Evolutionary conservation across 1,140 invertebrate species (phyloP).

Genomic region (Planococcus citri): DNA sequence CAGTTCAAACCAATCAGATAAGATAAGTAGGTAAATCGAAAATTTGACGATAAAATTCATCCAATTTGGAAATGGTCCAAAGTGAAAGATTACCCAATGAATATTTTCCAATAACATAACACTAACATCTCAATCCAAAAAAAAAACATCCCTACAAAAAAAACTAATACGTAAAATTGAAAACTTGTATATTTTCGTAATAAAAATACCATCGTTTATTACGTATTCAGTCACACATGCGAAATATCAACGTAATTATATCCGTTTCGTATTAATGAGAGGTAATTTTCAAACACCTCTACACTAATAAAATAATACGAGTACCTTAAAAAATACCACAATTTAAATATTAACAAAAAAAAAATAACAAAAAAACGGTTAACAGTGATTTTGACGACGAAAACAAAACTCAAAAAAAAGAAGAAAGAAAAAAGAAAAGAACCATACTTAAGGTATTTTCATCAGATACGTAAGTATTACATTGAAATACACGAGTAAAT

Average conservation of each 20-base stretch:
- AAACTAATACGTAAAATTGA: neutral
- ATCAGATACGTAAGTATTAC: no score
- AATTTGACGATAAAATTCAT: no score
- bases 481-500: no score
- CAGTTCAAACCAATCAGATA: no score
- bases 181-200: conserved; percentile 8
- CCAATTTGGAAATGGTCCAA: no score
- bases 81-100: no score
- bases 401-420: neutral
- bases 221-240: neutral
- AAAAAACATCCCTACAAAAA: neutral
- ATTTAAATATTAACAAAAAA: neutral
- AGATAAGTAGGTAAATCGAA: no score
- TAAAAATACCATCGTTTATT: neutral
- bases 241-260: neutral
- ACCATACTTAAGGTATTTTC: no score
- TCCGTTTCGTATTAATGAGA: neutral
- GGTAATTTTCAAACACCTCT: neutral
- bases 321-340: neutral
- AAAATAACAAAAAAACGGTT: conserved; percentile 6
- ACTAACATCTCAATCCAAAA: no score
- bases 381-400: neutral
- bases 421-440: no score
- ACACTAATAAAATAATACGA: neutral
- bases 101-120: no score